Conservation (phyloP, 1,140 invertebrate species). For the Aphaenogaster ashmeadi region DNA sequence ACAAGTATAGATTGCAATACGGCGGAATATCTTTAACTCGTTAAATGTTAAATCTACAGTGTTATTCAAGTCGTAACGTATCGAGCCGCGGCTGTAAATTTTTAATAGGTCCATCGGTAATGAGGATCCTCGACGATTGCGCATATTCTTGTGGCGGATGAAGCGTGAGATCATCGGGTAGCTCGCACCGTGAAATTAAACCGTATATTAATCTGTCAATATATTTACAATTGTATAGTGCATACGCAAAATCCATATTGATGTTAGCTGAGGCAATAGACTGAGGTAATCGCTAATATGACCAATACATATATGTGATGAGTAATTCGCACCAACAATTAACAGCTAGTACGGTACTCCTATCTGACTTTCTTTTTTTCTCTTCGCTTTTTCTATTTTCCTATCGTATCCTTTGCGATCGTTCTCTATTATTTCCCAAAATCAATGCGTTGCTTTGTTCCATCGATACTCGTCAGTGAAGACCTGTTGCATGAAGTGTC, state of each 20-base stretch:
- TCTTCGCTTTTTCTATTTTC: conserved; percentile 36
- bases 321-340: conserved; percentile 79
- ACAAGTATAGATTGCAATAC: neutral
- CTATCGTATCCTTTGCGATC: conserved; percentile 8
- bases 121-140: neutral
- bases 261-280: conserved; percentile 71
- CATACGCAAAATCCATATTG: conserved; percentile 51
- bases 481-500: neutral
- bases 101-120: conserved; percentile 79
- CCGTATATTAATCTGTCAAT: conserved; percentile 79
- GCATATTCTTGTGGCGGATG: neutral
- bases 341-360: conserved; percentile 59
- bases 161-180: conserved; percentile 77
- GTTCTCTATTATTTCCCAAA: conserved; percentile 78
- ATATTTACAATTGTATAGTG: conserved; percentile 81
- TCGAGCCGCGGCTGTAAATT: conserved; percentile 80
- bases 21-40: neutral
- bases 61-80: neutral
- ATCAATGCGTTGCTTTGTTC: conserved; percentile 81
- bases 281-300: conserved; percentile 64
- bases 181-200: conserved; percentile 77
- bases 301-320: conserved; percentile 76
- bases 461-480: neutral
- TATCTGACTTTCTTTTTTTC: conserved; percentile 60
- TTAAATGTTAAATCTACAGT: neutral